These are phyloP conservation scores for Pelochelys cantorii DNA, from an alignment of 2,797 vertebrate genomes.

Conservation along the genomic window DNA sequence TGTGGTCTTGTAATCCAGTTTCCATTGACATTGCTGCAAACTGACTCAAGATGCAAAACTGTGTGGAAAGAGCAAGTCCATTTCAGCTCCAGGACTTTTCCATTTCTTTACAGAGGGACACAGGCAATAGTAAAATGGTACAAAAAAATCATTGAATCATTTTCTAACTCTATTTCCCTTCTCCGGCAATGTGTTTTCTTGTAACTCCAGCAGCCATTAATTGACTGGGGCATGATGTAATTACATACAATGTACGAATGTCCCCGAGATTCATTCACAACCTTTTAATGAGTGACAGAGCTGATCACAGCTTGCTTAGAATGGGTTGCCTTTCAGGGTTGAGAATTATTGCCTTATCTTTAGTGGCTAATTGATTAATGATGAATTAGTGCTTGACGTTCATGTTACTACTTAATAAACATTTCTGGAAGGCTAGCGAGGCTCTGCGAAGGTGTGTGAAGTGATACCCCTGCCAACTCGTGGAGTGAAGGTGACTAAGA, in stretches of 20 bases:
- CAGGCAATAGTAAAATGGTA: neutral
- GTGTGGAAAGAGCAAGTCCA: accelerated
- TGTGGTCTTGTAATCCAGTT: neutral
- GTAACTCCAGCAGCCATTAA: constrained; percentile 19
- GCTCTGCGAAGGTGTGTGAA: neutral
- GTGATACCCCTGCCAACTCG: neutral
- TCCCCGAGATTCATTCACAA: neutral
- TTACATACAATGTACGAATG: constrained; percentile 45
- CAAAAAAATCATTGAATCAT: neutral
- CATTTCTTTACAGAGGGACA: neutral
- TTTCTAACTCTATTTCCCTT: neutral
- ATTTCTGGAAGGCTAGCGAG: neutral
- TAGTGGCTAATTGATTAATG: constrained; percentile 31
- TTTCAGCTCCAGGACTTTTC: neutral
- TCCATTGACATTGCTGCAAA: neutral
- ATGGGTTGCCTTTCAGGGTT: neutral
- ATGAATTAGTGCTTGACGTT: constrained; percentile 19
- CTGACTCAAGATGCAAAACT: neutral
- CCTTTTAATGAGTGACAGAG: neutral
- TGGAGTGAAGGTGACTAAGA: neutral
- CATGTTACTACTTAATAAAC: constrained; percentile 13
- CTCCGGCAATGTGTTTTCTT: constrained; percentile 27
- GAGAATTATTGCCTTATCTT: constrained; percentile 18
- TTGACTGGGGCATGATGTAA: constrained; percentile 42
- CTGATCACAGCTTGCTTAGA: neutral